Conservation (phyloP, 2,888 invertebrate genomes). For the Diaphora mendica region DNA sequence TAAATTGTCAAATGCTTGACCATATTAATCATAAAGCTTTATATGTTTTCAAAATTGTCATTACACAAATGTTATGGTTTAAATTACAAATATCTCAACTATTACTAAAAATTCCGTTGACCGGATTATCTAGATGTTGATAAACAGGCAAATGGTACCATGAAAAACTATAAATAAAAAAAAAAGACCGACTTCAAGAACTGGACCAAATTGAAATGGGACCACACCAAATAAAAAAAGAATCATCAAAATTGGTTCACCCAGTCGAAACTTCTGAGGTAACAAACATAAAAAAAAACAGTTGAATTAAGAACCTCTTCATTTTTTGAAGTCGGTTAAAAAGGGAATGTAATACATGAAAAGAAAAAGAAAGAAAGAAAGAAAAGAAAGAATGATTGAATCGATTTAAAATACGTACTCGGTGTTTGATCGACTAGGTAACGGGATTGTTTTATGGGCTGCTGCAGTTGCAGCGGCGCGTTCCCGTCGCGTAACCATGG, state of each 20-base stretch:
- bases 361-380: too few species aligned
- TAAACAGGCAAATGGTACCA: not conserved
- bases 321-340: not conserved
- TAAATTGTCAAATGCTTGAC: not conserved
- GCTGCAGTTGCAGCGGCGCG: slow-evolving; percentile 33
- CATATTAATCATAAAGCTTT: not conserved
- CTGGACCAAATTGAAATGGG: too few species aligned
- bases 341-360: not conserved
- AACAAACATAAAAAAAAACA: too few species aligned
- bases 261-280: too few species aligned
- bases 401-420: slow-evolving; percentile 10
- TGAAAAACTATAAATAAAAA: not conserved
- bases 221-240: too few species aligned
- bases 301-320: too few species aligned
- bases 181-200: too few species aligned
- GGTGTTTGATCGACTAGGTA: slow-evolving; percentile 27
- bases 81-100: not conserved
- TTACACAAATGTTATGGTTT: not conserved
- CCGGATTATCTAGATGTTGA: not conserved
- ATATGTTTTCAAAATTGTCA: not conserved
- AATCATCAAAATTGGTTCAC: too few species aligned
- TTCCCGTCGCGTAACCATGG: not conserved
- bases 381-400: not conserved
- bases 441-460: slow-evolving; percentile 28
- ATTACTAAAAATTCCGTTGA: not conserved